Evolutionary conservation across 1,140 invertebrate genomes (phyloP).

Genomic region (Hyles euphorbiae): DNA sequence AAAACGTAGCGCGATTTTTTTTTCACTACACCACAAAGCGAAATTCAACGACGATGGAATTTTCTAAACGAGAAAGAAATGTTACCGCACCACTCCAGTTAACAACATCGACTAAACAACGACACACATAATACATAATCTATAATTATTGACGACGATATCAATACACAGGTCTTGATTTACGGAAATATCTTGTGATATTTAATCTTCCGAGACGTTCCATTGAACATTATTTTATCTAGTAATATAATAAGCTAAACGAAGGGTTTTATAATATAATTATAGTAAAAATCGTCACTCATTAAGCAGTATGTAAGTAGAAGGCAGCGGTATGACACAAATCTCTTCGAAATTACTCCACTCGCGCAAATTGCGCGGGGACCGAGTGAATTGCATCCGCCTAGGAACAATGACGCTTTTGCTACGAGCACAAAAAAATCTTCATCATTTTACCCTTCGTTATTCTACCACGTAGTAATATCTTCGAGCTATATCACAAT

Average conservation of each 20-base stretch:
- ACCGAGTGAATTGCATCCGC: slow-evolving; percentile 70
- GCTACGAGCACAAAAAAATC: slow-evolving; percentile 54
- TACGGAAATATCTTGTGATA: slow-evolving; percentile 22
- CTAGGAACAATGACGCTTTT: slow-evolving; percentile 66
- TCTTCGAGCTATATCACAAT: slow-evolving; percentile 10
- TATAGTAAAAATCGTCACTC: slow-evolving; percentile 19
- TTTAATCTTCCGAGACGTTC: slow-evolving; percentile 19
- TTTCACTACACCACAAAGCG: no score
- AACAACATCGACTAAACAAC: neutral
- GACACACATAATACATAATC: neutral
- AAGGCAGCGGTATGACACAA: slow-evolving; percentile 30
- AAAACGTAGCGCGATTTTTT: no score
- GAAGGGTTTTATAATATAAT: neutral
- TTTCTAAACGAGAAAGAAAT: no score
- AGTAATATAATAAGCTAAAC: neutral
- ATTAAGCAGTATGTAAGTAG: slow-evolving; percentile 19
- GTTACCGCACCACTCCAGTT: neutral
- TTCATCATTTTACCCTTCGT: slow-evolving; percentile 52
- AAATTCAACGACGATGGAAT: no score
- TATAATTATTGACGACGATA: slow-evolving; percentile 7
- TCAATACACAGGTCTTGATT: slow-evolving; percentile 24
- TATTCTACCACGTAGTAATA: slow-evolving; percentile 29
- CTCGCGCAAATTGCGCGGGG: slow-evolving; percentile 65
- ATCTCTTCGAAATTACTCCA: slow-evolving; percentile 63
- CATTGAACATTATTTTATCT: slow-evolving; percentile 9